Evolutionary conservation across 1,140 invertebrate species (phyloP).

Genomic region (honey bee (Apis mellifera)): Amel_HAv3.1 CM009936.2:5110501-5111000

Average conservation of each 20-base stretch:
- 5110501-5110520: background rate
- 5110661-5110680: background rate
- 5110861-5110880: background rate
- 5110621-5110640: background rate
- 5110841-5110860: background rate
- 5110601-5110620: background rate
- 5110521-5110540: background rate
- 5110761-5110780: background rate
- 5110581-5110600: background rate
- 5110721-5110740: background rate
- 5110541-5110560: background rate
- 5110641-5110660: background rate
- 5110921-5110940: background rate
- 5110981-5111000: background rate
- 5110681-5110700: background rate
- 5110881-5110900: background rate
- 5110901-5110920: too few relatives aligned
- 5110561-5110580: background rate
- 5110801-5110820: background rate
- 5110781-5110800: background rate
- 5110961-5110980: background rate
- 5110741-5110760: conserved; percentile 6
- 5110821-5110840: background rate
- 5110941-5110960: background rate
- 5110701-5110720: background rate